Conservation (phyloP, 2,888 invertebrate species). For the Papilio protenor region DNA sequence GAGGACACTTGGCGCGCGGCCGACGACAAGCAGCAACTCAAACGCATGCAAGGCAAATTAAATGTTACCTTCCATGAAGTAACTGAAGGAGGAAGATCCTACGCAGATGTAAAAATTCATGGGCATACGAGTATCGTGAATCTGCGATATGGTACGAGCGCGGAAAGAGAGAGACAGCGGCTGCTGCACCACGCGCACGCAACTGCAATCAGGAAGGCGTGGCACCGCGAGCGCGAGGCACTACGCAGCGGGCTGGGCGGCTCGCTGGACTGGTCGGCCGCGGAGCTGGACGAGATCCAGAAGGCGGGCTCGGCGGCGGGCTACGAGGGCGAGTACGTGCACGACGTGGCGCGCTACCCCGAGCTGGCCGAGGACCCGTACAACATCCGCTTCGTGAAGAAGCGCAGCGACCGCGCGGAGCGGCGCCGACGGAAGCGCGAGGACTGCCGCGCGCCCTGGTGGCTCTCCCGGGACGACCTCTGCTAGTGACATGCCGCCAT, state of each 20-base stretch:
- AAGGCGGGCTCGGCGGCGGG: conserved; percentile 92
- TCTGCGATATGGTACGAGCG: conserved; percentile 96
- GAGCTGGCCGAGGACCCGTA: conserved; percentile 98
- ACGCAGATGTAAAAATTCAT: conserved; percentile 95
- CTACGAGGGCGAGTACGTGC: conserved; percentile 96
- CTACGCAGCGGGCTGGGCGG: conserved; percentile 91
- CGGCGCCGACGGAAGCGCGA: conserved; percentile 89
- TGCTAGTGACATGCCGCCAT: conserved; percentile 82
- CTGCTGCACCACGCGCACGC: conserved; percentile 95
- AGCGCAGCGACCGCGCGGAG: conserved; percentile 88
- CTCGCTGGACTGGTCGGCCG: conserved; percentile 92
- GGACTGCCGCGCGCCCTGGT: conserved; percentile 76
- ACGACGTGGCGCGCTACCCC: conserved; percentile 95
- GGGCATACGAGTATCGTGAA: conserved; percentile 96
- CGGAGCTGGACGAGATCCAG: conserved; percentile 94
- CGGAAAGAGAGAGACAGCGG: conserved; percentile 94
- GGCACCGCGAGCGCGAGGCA: conserved; percentile 96
- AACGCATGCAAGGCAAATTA: conserved; percentile 94
- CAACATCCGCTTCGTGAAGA: conserved; percentile 95
- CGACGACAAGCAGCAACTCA: conserved; percentile 94
- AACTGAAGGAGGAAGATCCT: conserved; percentile 90
- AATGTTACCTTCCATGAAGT: conserved; percentile 96
- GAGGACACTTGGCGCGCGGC: conserved; percentile 95
- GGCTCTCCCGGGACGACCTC: conserved; percentile 76
- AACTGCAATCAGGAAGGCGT: conserved; percentile 94